Evolutionary conservation across 2,113 vertebrate genomes (phyloP).

Genomic region (Boleophthalmus pectinirostris): DNA sequence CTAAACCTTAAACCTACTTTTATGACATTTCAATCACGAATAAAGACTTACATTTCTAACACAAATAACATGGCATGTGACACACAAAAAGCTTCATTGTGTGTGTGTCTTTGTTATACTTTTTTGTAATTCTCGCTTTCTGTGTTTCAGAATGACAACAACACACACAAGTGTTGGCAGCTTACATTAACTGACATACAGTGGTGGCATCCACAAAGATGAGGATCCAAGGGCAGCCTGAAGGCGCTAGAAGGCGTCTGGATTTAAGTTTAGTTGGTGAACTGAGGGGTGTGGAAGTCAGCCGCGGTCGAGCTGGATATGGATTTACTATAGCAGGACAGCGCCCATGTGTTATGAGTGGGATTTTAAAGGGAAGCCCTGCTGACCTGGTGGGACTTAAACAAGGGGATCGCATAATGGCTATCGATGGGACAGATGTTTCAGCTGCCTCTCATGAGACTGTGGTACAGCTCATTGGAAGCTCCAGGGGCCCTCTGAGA

Average conservation of each 20-base stretch:
- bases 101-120: not conserved
- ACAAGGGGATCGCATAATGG: slow-evolving; percentile 87
- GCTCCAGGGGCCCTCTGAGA: slow-evolving; percentile 83
- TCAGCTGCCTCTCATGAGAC: slow-evolving; percentile 85
- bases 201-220: slow-evolving; percentile 61
- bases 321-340: slow-evolving; percentile 94
- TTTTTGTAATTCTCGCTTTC: slow-evolving; percentile 4
- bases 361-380: slow-evolving; percentile 90
- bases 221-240: slow-evolving; percentile 83
- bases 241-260: slow-evolving; percentile 75
- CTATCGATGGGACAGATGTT: slow-evolving; percentile 87
- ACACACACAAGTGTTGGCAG: slow-evolving; percentile 55
- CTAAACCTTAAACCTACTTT: not conserved
- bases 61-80: not conserved
- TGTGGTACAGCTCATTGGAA: slow-evolving; percentile 90
- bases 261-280: slow-evolving; percentile 71
- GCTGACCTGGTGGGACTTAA: slow-evolving; percentile 88
- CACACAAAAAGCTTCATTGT: not conserved
- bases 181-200: slow-evolving; percentile 18
- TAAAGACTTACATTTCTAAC: not conserved
- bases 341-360: slow-evolving; percentile 87
- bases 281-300: slow-evolving; percentile 84
- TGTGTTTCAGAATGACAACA: slow-evolving; percentile 53
- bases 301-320: slow-evolving; percentile 87
- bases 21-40: not conserved